Conservation (phyloP, 2,888 invertebrate species). For the Phaedon cochleariae region DNA sequence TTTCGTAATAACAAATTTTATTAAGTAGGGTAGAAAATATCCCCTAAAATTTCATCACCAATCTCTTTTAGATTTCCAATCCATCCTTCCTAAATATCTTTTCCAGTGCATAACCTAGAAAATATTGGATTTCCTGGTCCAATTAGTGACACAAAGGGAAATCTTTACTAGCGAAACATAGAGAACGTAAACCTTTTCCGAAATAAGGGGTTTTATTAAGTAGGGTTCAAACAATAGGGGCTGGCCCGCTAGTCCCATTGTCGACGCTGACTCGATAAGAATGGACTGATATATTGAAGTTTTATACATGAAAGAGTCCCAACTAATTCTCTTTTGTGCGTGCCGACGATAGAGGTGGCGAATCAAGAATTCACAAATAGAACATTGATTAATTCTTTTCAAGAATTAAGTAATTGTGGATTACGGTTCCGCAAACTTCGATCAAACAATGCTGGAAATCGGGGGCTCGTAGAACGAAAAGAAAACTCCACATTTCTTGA, state of each 20-base stretch:
- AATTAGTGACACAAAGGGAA: constrained; percentile 31
- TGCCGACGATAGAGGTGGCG: background rate
- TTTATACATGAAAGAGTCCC: constrained; percentile 32
- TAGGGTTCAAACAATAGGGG: constrained; percentile 9
- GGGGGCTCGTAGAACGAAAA: too few relatives aligned
- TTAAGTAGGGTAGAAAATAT: constrained; percentile 9
- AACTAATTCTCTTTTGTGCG: constrained; percentile 37
- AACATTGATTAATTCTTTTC: background rate
- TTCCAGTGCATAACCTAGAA: background rate
- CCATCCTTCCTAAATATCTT: background rate
- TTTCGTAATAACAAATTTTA: constrained; percentile 1
- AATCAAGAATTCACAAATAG: background rate
- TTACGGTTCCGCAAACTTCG: too few relatives aligned
- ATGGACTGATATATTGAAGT: constrained; percentile 37
- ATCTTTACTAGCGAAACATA: constrained; percentile 3
- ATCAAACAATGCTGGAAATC: background rate
- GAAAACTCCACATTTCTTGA: too few relatives aligned
- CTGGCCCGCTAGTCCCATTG: constrained; percentile 26
- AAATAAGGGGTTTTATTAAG: constrained; percentile 13
- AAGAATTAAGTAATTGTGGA: background rate
- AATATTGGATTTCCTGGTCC: background rate
- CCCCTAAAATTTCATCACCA: too few relatives aligned
- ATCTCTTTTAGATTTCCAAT: background rate
- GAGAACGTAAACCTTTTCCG: background rate
- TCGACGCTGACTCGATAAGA: constrained; percentile 32